Conservation (phyloP, 2,888 invertebrate genomes). For the Platerodrilus igneus region DNA sequence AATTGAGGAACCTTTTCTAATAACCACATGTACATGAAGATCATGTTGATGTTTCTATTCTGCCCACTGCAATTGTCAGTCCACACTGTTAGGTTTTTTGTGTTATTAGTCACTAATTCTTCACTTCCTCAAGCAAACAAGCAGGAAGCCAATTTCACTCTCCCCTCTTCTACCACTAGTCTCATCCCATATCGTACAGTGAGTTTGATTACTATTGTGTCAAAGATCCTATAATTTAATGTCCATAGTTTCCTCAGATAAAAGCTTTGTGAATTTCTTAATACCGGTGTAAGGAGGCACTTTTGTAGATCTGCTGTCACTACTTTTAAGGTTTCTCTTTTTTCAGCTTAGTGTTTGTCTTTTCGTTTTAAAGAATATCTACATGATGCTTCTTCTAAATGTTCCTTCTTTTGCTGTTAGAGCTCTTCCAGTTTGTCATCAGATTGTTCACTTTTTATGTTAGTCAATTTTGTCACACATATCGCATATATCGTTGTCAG, state of each 20-base stretch:
- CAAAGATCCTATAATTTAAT: not conserved
- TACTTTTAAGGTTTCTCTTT: no score
- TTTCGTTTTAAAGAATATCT: no score
- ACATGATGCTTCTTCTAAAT: no score
- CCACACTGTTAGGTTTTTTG: not conserved
- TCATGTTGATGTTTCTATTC: slow-evolving; percentile 2
- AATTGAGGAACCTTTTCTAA: not conserved
- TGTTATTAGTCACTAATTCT: no score
- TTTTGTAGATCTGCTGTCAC: slow-evolving; percentile 3
- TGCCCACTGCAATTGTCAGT: slow-evolving; percentile 1
- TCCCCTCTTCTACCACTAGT: not conserved
- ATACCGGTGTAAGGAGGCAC: not conserved
- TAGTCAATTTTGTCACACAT: no score
- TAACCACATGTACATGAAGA: slow-evolving; percentile 3
- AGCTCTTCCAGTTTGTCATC: no score
- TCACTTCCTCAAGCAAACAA: no score
- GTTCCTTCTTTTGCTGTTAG: no score
- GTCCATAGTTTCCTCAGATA: slow-evolving; percentile 1
- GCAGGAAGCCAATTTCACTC: slow-evolving; percentile 1
- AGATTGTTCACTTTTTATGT: no score
- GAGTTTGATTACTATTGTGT: not conserved
- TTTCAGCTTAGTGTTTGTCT: no score
- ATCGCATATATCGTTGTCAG: no score
- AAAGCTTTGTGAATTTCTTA: not conserved
- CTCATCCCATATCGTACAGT: slow-evolving; percentile 2